These are phyloP conservation scores for Lordiphosa collinella DNA, from an alignment of 1,140 invertebrate species.

Conservation along the genomic window DNA sequence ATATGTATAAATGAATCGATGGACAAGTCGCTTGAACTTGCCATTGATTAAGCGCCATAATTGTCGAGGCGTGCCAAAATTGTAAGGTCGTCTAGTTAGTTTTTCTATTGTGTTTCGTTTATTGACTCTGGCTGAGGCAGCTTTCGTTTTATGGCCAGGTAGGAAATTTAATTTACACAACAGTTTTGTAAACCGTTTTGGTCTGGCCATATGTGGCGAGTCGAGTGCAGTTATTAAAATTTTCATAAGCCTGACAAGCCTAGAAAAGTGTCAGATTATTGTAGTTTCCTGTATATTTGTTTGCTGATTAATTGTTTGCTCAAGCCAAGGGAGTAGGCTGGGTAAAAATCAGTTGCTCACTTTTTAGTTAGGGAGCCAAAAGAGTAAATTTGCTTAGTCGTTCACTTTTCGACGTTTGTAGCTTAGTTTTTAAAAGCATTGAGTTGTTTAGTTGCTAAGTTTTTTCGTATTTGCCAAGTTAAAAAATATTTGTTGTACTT, in stretches of 20 bases:
- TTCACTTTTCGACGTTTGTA: too few relatives aligned
- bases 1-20: constrained; percentile 31
- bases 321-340: too few relatives aligned
- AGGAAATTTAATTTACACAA: constrained; percentile 52
- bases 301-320: background rate
- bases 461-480: too few relatives aligned
- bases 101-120: constrained; percentile 13
- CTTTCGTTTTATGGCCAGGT: constrained; percentile 23
- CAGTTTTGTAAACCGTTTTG: constrained; percentile 39
- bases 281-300: constrained; percentile 15
- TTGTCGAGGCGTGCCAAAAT: constrained; percentile 34
- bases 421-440: too few relatives aligned
- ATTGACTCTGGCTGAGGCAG: constrained; percentile 20
- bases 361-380: too few relatives aligned
- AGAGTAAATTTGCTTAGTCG: too few relatives aligned
- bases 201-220: constrained; percentile 21
- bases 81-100: constrained; percentile 35
- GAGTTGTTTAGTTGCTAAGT: too few relatives aligned
- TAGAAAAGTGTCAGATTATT: constrained; percentile 16
- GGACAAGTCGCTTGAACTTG: constrained; percentile 38
- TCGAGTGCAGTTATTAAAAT: constrained; percentile 28
- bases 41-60: constrained; percentile 51
- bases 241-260: constrained; percentile 32
- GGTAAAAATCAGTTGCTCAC: too few relatives aligned
- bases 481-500: too few relatives aligned